Evolutionary conservation across 2,888 invertebrate species (phyloP), one percentile per base, ranked within the genome.

Genomic region (Noctua pronuba): DNA sequence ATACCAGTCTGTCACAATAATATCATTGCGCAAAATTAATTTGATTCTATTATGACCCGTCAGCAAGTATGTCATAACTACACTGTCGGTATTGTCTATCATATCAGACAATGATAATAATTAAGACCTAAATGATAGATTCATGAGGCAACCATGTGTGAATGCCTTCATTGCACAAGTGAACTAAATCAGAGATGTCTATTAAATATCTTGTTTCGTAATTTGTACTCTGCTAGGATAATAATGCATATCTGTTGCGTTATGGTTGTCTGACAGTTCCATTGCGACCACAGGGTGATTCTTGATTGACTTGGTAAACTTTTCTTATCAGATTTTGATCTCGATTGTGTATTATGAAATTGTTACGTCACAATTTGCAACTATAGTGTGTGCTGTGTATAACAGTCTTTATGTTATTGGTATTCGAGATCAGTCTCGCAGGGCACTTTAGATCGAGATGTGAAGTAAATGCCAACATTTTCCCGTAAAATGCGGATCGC

Each of bases 141-240:
- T 82, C 72, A 77, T 85, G 77, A 65, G 28, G 83, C 78, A 80
- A 87, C 41, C 44, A 86, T 84, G 76, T 88, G 81, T 87, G 82
- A 88, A 88, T 84, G 80, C 71, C 79, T 85, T 82, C 78, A 81
- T 90, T 90, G 73, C 89, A 72, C 62, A 85, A 88, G 64, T 83
- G 72, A 66, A 72, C 73, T 69, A 10, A 77, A 84, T 82, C 64
- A 67, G 66, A 80, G 76, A 80, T 87, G 66, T 62, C 62, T 79
- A 69, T 73, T 75, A n/a, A 65, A 65, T 65, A 65, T 44, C 76
- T 74, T 44, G 64, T 83, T 77, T 83, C 79, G 78, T 73, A 87
- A 89, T 82, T 80, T 49, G 67, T 62, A 67, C 67, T 83, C 72
- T 83, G 38, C 71, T 79, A 68, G 44, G 55, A 86, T 87, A 86